A percentile compares a stretch with the other conserved stretches of the same genome.
Evolutionary conservation across 2,797 vertebrate species (phyloP).

Genomic region (Malurus leucopterus): DNA sequence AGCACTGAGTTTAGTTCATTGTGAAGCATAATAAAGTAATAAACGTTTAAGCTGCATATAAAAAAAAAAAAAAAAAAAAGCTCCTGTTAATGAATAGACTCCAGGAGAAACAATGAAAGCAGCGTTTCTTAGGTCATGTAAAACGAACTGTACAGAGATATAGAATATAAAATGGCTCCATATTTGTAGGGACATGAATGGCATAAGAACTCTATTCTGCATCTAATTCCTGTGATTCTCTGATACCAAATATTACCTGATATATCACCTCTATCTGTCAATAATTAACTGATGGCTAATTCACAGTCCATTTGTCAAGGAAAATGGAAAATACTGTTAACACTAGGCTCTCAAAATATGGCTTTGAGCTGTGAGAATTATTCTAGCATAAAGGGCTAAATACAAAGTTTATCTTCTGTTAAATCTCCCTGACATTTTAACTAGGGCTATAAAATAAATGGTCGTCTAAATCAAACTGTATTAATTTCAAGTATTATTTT

Average conservation of each 20-base stretch:
- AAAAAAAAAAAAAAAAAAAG: not conserved
- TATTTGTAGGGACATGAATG: not conserved
- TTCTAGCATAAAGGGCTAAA: slow-evolving; percentile 10
- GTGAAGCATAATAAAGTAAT: slow-evolving; percentile 42
- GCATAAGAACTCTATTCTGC: not conserved
- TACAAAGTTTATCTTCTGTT: slow-evolving; percentile 43
- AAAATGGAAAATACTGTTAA: not conserved
- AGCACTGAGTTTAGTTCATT: slow-evolving; percentile 14
- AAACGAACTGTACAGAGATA: not conserved
- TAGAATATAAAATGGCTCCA: not conserved
- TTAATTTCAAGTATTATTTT: slow-evolving; percentile 54
- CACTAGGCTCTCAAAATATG: not conserved
- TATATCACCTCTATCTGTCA: not conserved
- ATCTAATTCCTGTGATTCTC: not conserved
- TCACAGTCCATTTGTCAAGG: not conserved
- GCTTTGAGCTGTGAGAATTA: not conserved
- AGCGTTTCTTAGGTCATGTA: not conserved
- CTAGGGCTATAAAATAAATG: slow-evolving; percentile 28
- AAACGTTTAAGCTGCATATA: not conserved
- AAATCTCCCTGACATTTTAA: slow-evolving; percentile 43
- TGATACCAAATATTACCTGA: not conserved
- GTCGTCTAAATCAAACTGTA: slow-evolving; percentile 47
- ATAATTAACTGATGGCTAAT: not conserved
- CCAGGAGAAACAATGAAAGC: not conserved
- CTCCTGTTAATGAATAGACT: not conserved